Evolutionary conservation across 2,888 invertebrate genomes (phyloP), one percentile per base, ranked within the genome.

Genomic region (Oxytorus armatus): DNA sequence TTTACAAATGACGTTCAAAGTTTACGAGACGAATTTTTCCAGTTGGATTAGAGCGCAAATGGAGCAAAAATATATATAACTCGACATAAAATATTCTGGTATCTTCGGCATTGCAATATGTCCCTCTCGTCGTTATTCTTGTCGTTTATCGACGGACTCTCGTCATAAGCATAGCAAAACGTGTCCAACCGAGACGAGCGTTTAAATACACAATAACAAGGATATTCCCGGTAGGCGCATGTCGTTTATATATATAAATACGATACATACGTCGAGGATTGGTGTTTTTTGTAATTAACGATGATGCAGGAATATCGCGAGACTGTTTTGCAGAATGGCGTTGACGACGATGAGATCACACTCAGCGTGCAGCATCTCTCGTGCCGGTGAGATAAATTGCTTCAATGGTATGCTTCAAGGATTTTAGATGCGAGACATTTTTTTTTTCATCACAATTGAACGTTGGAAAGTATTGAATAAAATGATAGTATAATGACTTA

Each of bases 281-380:
- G 69, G 16, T 69, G 53, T 70, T 69, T 77, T 70, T 77, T 70
- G 36, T 57, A 53, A 70, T 77, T 77, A 77, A 77, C 77, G 47
- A 65, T 55, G 69, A 77, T 70, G 77, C 70, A 55, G 63, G 63
- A 63, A 47, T 36, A 23, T 25, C 66, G 29, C 69, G 25, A 51
- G 33, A 69, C 44, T 55, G 25, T 47, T 33, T 47, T 18, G 51
- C 51, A 33, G 61, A 69, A 51, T 55, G 55, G n/a, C n/a, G n/a
- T n/a, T 36, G 33, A 16, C n/a, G 49, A 14, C 77, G 18, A 23
- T 36, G 55, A 44, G 47, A 5, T 47, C n/a, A n/a, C n/a, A n/a
- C n/a, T n/a, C 74, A 65, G 65, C 74, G 18, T 33, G 55, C 29
- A 29, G 21, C 65, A 44, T 33, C 65, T 47, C 10, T 51, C 55